Evolutionary conservation across 2,888 invertebrate genomes (phyloP), one percentile per base, ranked within the genome.

Genomic region (Catocala fraxini): DNA sequence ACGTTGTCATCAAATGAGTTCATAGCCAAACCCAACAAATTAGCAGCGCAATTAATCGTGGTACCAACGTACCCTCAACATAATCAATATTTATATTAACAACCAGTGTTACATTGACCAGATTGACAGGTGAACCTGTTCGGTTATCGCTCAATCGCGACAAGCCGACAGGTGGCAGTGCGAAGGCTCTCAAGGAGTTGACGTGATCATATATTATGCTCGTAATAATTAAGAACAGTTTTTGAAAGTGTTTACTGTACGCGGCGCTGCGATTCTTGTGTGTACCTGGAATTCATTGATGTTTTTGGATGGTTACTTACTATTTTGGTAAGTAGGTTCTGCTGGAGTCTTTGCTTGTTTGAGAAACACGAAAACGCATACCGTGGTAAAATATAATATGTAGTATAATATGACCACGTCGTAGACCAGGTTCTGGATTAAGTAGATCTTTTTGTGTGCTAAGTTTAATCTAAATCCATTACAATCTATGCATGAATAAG

Each of bases 61-160:
- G 11, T 57, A 49, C 51, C 57, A 35, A 51, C 51, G 43, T 35
- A 51, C 35, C n/a, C 15, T 35, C 49, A 56, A 42, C 49, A 35
- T 51, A 35, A 66, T 70, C 55, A 61, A 70, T 63, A 73, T 73
- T 70, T 59, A 68, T 73, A 63, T 68, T 71, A 73, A 68, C 71
- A 73, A 68, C 61, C 13, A 45, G 56, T 56, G 63, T 58, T 51
- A 56, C 63, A 51, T 39, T 34, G 55, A 52, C 46, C 60, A 63
- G 70, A 72, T 66, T 70, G 75, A 70, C 70, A 63, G 59, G 52
- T 25, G 39, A 43, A 72, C 74, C 46, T 1, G 74, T 72, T 64
- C 53, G 15, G 59, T 53, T 70, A 75, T 75, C 75, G 51, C 42
- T 70, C 46, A 56, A 75, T 75, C 73, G 25, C 25, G 63, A 51